Conservation (phyloP, 2,113 vertebrate genomes). For the Delphinapterus leucas region DNA sequence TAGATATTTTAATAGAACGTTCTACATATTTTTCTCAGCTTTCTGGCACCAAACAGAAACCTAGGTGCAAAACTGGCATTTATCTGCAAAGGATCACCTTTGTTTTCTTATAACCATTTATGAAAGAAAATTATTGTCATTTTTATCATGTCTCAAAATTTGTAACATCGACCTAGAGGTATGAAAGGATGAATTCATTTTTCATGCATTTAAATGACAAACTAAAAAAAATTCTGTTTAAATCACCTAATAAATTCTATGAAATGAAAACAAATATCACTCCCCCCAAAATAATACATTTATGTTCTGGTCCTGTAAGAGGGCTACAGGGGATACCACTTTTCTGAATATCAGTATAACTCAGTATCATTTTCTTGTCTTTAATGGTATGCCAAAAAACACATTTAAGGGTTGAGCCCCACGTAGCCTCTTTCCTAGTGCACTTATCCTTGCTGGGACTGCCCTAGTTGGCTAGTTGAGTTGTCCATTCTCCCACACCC, state of each 20-base stretch:
- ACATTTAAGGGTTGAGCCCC: background rate
- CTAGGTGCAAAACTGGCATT: background rate
- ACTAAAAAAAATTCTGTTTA: background rate
- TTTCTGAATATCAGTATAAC: background rate
- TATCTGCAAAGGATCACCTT: background rate
- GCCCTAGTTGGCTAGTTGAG: background rate
- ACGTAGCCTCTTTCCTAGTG: background rate
- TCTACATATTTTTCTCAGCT: background rate
- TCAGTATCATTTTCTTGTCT: background rate
- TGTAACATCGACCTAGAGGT: background rate
- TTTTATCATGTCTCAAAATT: background rate
- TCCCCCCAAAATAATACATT: background rate
- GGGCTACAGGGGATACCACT: rapidly evolving
- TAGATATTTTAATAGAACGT: background rate
- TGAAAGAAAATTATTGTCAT: background rate
- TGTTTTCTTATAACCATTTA: background rate
- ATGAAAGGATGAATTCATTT: background rate
- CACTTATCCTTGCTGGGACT: background rate
- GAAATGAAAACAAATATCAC: background rate
- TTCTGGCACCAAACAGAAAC: background rate
- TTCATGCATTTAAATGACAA: slow-evolving; percentile 62
- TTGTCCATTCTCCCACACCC: background rate
- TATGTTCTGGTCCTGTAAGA: background rate
- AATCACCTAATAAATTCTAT: background rate
- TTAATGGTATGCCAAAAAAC: background rate